A percentile compares a stretch with the other conserved stretches of the same genome.
Evolutionary conservation across 2,113 vertebrate genomes (phyloP).

Genomic region (Macaca nemestrina): DNA sequence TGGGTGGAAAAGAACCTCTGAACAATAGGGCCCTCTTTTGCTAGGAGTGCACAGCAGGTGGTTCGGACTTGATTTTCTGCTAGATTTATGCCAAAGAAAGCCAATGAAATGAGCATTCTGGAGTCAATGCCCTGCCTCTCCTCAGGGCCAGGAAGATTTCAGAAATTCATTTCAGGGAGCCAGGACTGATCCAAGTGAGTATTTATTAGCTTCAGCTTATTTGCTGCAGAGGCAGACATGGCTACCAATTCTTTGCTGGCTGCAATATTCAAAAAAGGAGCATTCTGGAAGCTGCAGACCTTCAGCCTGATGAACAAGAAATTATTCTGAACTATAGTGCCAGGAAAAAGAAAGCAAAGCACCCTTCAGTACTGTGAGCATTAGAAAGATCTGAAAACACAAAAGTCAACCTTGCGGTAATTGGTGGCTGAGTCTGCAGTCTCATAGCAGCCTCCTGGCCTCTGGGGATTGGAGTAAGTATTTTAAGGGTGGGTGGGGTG

Average conservation of each 20-base stretch:
- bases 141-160: slow-evolving; percentile 65
- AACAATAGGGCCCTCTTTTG: background rate
- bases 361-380: slow-evolving; percentile 32
- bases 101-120: background rate
- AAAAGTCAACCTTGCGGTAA: background rate
- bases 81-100: slow-evolving; percentile 63
- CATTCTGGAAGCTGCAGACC: slow-evolving; percentile 70
- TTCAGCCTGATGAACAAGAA: slow-evolving; percentile 75
- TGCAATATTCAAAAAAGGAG: slow-evolving; percentile 62
- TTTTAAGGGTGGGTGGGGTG: background rate
- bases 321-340: slow-evolving; percentile 2
- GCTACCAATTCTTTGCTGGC: slow-evolving; percentile 61
- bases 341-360: slow-evolving; percentile 12
- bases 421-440: background rate
- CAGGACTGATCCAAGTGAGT: slow-evolving; percentile 74
- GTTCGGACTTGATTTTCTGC: slow-evolving; percentile 44
- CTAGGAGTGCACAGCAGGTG: slow-evolving; percentile 2
- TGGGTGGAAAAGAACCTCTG: background rate
- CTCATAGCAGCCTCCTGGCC: background rate
- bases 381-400: background rate
- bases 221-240: slow-evolving; percentile 67
- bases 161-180: slow-evolving; percentile 73
- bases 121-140: slow-evolving; percentile 54
- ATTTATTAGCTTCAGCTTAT: slow-evolving; percentile 68
- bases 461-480: too few species aligned